Base-by-base conservation (phyloP, 92 coral and sea anemone genomes). In the Porites cylindrica region DNA sequence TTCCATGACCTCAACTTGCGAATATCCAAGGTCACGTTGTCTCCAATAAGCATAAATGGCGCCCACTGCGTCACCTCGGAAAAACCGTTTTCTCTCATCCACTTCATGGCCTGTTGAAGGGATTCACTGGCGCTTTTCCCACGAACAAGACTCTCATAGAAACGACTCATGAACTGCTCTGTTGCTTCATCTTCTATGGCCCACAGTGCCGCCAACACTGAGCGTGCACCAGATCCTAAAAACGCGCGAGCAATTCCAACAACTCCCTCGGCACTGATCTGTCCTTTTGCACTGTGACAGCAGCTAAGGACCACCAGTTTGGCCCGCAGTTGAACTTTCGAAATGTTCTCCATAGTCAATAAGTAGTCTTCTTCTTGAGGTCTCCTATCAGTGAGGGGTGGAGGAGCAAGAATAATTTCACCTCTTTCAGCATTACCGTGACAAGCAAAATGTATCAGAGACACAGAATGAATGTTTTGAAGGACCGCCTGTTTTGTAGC, bases 161-260 rank as follows among this genome's bases (percentile, higher is more conserved):
- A 56, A 56, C 17, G 61, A 56, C 61, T 14, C 61, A 56, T 56
- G 12, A 56, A 56, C 17, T 10, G 11, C 61, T 56, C 13, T 56
- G 61, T 56, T 10, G 61, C 61, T 56, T 68, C 29, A 7, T 68
- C 73, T 10, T 68, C 73, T 20, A 68, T 13, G 29, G 73, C 73
- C 73, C 47, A 29, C 26, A 68, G 26, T 68, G 73, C 73, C 29
- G n/a, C 73, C 26, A 68, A 29, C 26, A 68, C 73, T 10, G 73
- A 21, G 47, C 73, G 73, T 20, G 73, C 73, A 8, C 73, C 73
- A 16, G 13, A 10, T 68, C 73, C 73, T 20, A 68, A 20, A 20
- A 68, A 68, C 3, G 73, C 73, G 2, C 73, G 73, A 12, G 73
- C 61, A 14, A 56, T 56, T 56, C 61, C 61, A 56, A 56, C 61